A percentile compares a stretch with the other conserved stretches of the same genome.
Conservation (phyloP, 2,797 vertebrate species). For the Hippocampus kuda region DNA sequence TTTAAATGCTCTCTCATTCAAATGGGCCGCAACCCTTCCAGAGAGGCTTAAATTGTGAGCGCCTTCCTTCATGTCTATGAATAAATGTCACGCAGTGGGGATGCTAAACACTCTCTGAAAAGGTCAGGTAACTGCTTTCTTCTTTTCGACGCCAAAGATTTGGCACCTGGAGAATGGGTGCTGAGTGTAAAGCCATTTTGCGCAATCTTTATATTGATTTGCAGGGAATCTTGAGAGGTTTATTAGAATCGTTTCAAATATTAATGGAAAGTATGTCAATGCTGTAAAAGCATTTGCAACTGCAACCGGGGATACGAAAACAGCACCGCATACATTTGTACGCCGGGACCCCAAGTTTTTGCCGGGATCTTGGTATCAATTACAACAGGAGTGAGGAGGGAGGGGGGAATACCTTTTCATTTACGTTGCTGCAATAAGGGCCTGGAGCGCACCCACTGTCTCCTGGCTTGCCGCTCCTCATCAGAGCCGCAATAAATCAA, state of each 20-base stretch:
- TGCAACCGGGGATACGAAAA: conserved; percentile 17
- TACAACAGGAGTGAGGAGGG: conserved; percentile 53
- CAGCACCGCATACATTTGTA: conserved; percentile 53
- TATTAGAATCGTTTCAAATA: neutral
- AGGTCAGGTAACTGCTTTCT: conserved; percentile 20
- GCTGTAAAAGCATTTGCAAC: neutral
- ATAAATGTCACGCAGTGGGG: conserved; percentile 22
- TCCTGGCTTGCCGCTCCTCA: conserved; percentile 67
- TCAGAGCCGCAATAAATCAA: conserved; percentile 73
- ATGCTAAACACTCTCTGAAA: conserved; percentile 27
- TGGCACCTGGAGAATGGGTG: conserved; percentile 7
- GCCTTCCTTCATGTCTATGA: conserved; percentile 7
- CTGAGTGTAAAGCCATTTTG: neutral
- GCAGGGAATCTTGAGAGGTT: conserved; percentile 10
- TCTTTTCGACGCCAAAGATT: neutral
- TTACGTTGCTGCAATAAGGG: conserved; percentile 64
- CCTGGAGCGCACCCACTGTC: conserved; percentile 61
- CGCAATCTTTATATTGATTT: neutral
- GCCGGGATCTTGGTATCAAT: conserved; percentile 64
- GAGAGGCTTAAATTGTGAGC: conserved; percentile 11
- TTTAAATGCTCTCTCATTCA: conserved; percentile 5
- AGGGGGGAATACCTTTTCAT: conserved; percentile 33
- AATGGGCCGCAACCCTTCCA: conserved; percentile 4
- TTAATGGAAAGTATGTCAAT: neutral
- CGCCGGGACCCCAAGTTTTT: conserved; percentile 47